Evolutionary conservation across 1,140 invertebrate species (phyloP).

Genomic region (Bombus ignitus): DNA sequence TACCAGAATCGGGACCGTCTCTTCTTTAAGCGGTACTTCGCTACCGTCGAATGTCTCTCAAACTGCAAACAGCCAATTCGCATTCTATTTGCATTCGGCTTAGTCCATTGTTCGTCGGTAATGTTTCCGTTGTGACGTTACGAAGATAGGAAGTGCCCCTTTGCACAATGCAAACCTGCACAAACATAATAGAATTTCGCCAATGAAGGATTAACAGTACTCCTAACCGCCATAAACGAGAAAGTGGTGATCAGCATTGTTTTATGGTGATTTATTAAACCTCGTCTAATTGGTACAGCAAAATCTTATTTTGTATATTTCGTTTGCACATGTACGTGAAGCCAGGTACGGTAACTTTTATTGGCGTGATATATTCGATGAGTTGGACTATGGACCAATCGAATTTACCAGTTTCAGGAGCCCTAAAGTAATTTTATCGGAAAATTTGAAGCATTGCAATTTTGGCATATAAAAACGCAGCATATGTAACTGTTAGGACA

Average conservation of each 20-base stretch:
- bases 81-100: neutral
- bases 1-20: neutral
- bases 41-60: neutral
- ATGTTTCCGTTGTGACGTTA: neutral
- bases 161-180: neutral
- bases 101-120: neutral
- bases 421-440: no score
- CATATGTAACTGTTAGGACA: no score
- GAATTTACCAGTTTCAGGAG: no score
- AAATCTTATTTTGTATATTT: neutral
- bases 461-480: no score
- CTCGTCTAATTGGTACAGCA: neutral
- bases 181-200: neutral
- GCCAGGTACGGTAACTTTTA: neutral
- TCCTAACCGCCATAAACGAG: neutral
- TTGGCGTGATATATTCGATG: neutral
- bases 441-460: no score
- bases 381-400: neutral
- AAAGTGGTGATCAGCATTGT: neutral
- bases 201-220: rapidly evolving
- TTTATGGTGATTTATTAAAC: neutral
- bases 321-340: no score
- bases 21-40: neutral
- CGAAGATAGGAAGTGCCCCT: neutral
- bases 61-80: neutral